phyloP scores from a whole-genome alignment of 2,797 vertebrate genomes.

The Bovichtus variegatus region DNA sequence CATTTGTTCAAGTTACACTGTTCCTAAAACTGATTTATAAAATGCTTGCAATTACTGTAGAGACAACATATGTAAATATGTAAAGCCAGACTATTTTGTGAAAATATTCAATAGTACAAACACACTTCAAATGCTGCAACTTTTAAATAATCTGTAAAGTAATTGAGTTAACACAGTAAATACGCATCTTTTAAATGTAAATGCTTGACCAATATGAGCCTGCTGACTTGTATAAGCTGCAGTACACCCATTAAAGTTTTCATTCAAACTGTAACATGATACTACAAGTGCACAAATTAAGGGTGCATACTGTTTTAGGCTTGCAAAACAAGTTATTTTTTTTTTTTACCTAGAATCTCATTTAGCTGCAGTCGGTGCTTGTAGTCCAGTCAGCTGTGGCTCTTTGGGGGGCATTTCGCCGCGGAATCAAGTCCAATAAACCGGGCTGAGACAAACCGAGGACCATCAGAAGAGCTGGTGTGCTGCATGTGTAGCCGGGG shows the following conservation, averaged over 20 bases:
- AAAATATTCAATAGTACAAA: not conserved
- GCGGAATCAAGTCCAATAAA: constrained; percentile 37
- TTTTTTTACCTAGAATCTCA: constrained; percentile 77
- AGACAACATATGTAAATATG: not conserved
- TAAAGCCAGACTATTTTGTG: not conserved
- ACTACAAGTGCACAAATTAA: not conserved
- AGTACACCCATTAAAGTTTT: not conserved
- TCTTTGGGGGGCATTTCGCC: constrained; percentile 66
- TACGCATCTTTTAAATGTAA: not conserved
- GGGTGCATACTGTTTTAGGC: not conserved
- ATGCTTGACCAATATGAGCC: not conserved
- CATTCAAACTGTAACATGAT: constrained; percentile 1
- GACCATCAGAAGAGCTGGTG: constrained; percentile 52
- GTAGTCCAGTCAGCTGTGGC: constrained; percentile 48
- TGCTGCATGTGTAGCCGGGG: constrained; percentile 38
- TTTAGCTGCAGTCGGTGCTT: constrained; percentile 57
- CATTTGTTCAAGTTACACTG: not conserved
- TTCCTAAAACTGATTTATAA: not conserved
- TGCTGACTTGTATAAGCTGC: not conserved
- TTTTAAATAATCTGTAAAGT: not conserved
- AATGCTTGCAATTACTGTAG: not conserved
- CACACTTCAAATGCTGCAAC: not conserved
- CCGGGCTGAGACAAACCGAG: constrained; percentile 37
- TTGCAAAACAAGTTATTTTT: constrained; percentile 2
- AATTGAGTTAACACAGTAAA: not conserved